Evolutionary conservation across 2,797 vertebrate genomes (phyloP), one percentile per base, ranked within the genome.

Genomic region (Macropodus opercularis): DNA sequence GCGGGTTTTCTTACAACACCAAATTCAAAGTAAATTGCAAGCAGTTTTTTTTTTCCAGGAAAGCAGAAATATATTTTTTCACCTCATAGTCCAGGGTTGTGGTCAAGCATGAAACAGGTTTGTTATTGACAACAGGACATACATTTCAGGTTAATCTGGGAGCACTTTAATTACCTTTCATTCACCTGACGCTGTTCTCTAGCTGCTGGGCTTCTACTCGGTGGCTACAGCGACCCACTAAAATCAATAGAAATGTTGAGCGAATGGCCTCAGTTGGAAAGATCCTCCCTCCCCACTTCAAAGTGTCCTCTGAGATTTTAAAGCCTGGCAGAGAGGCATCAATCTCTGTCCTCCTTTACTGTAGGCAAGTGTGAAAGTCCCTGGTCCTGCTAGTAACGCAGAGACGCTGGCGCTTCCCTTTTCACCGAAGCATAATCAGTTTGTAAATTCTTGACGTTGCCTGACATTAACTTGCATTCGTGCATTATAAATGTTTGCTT

Each of bases 171-270:
- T 56, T 15, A 50, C 55, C 29, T 71, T 19, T 62, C 7, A 29
- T 43, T 43, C 32, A 9, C 21, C 23, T 59, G 34, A 59, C 43
- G 51, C 53, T 41, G 26, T 58, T 76, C 27, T 59, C 32, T 22
- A 21, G 15, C 48, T 26, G 36, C 63, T 27, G 60, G 49, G 32
- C 63, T 65, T 46, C 55, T 61, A 69, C 56, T 18, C 13, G 15
- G 39, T 60, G 53, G 50, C 61, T 64, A 59, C 41, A 63, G 75
- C 29, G 55, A 80, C 77, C 61, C 43, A 9, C 39, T 48, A 40
- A 57, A 77, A 80, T 84, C 80, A 66, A 85, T 83, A 73, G 66
- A 75, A 68, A 55, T 73, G 72, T 72, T 82, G 63, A 75, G 60
- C 63, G 60, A 83, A 69, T 44, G 58, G 57, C 53, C 60, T 76